A percentile compares a stretch with the other conserved stretches of the same genome.
These are phyloP conservation scores for Polyommatus iphigenia DNA, from an alignment of 2,888 invertebrate genomes.

Conservation along the genomic window DNA sequence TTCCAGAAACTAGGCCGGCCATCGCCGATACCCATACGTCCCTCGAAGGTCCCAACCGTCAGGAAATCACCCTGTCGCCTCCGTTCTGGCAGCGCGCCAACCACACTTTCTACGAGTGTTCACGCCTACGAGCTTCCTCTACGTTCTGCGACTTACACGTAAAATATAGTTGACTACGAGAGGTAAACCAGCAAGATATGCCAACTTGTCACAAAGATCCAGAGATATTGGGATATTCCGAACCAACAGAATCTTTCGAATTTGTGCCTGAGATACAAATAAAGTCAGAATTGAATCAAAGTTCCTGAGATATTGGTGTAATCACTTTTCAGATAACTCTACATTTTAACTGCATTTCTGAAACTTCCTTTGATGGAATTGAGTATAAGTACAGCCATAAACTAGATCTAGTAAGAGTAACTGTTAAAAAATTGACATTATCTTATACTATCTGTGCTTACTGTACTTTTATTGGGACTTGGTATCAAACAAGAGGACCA, in stretches of 20 bases:
- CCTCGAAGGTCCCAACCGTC: neutral
- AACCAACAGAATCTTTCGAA: too few relatives aligned
- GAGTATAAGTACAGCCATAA: too few relatives aligned
- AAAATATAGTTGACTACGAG: neutral
- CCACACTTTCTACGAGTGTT: constrained; percentile 16
- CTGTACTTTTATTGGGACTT: too few relatives aligned
- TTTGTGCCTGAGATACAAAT: too few relatives aligned
- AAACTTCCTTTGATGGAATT: neutral
- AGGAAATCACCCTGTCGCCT: constrained; percentile 19
- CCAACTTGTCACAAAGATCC: neutral
- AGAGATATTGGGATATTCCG: neutral
- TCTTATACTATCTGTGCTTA: too few relatives aligned
- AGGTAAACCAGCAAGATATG: neutral
- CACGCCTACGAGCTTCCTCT: neutral
- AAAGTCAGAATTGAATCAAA: neutral
- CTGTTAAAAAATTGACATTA: too few relatives aligned
- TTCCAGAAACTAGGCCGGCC: neutral
- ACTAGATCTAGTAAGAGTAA: too few relatives aligned
- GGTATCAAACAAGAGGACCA: too few relatives aligned
- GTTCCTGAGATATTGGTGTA: neutral
- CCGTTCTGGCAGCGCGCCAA: neutral
- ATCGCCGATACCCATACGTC: neutral
- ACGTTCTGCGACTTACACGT: neutral
- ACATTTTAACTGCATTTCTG: neutral
- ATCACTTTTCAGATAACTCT: neutral